A percentile compares a stretch with the other conserved stretches of the same genome.
These are phyloP conservation scores for Pagetopsis macropterus DNA, from an alignment of 2,797 vertebrate species.

Conservation along the genomic window DNA sequence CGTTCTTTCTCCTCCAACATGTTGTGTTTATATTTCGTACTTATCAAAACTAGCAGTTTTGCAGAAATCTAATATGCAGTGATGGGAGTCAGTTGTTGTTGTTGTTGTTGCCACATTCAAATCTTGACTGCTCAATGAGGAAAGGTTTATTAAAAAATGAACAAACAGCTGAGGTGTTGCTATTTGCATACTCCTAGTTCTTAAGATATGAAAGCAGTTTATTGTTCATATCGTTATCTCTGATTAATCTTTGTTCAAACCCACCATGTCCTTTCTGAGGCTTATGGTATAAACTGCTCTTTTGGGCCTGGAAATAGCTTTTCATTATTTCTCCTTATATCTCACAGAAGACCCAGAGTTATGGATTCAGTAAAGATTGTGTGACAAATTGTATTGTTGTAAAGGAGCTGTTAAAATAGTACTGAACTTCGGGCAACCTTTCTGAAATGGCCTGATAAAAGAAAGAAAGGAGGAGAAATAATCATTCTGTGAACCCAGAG, in stretches of 20 bases:
- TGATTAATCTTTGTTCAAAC: constrained; percentile 23
- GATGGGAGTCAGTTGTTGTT: constrained; percentile 41
- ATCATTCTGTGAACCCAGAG: constrained; percentile 48
- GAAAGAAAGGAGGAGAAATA: constrained; percentile 51
- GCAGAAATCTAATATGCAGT: constrained; percentile 56
- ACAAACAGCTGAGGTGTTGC: constrained; percentile 13
- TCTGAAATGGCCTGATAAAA: constrained; percentile 53
- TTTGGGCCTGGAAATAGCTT: constrained; percentile 15
- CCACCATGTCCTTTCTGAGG: constrained; percentile 2
- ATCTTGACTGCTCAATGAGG: constrained; percentile 41
- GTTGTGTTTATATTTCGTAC: constrained; percentile 54
- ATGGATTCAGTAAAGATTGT: constrained; percentile 45
- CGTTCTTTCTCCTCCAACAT: constrained; percentile 35
- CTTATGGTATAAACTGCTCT: constrained; percentile 12
- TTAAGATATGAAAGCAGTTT: background rate
- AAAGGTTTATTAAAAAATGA: constrained; percentile 44
- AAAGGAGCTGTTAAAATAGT: constrained; percentile 53
- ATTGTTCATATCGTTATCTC: constrained; percentile 15
- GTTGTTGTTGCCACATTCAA: constrained; percentile 11
- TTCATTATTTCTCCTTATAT: constrained; percentile 35
- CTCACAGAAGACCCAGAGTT: constrained; percentile 30
- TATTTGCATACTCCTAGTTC: background rate
- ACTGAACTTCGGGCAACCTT: constrained; percentile 59
- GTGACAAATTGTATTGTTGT: constrained; percentile 68
- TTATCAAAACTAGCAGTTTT: constrained; percentile 57